Base-by-base conservation (phyloP, 2,797 vertebrate species). In the Nannoperca obscura region DNA sequence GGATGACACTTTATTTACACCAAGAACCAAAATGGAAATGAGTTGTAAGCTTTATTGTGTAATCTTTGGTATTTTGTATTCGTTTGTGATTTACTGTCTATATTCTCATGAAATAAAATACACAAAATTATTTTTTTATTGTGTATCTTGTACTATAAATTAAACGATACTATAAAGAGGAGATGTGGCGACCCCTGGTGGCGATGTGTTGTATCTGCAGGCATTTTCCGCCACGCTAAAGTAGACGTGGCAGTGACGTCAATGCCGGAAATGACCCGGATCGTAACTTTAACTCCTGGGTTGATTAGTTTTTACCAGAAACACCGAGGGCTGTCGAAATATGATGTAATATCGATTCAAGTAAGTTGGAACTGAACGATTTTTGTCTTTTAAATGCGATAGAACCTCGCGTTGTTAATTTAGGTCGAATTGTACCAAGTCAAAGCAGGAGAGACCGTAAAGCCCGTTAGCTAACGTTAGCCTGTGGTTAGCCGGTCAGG, bases 211-310 rank as follows among this genome's bases (percentile, higher is more conserved):
- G 7, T 0, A 5, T 6, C 20, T 27, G 57, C 72, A 62, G 20
- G 30, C 40, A 19, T 52, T 71, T 78, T 68, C 52, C 3, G 1
- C 49, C 20, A 22, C 20, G 2, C 52, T 76, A 66, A 90, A 81
- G 95, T 80, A 88, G 91, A 97, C 96, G 96, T 97, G 96, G 96
- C 96, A 95, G 82, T 95, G 95, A 96, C 96, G 96, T 96, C 58
- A 76, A 7, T 47, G 34, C 92, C 95, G 95, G 94, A 95, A 95
- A 89, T 83, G 75, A 94, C 94, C 90, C 92, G 92, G 90, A 94
- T 94, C 80, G 90, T 83, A 95, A 94, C 92, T 92, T 92, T 93
- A 94, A 95, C 91, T 87, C 76, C 75, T 64, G 72, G 82, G 34
- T 78, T 80, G 86, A 83, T 80, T 85, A 84, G 71, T 90, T 84